phyloP scores from a whole-genome alignment of 2,797 vertebrate species.

The Gadopsis bispinosus region DNA sequence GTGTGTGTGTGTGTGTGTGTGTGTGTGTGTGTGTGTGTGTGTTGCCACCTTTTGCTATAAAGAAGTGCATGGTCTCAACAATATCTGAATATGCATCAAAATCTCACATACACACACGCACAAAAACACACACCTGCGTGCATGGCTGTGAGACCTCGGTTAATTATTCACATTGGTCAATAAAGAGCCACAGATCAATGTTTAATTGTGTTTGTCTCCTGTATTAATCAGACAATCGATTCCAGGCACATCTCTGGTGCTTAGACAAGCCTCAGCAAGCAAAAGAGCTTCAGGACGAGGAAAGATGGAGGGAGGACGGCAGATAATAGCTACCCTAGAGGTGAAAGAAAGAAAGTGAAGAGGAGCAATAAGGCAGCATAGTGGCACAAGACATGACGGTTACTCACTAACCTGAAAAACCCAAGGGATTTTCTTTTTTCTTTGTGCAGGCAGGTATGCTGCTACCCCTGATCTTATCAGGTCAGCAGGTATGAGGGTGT shows the following conservation, averaged over 20 bases:
- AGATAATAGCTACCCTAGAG: slow-evolving; percentile 30
- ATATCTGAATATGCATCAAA: slow-evolving; percentile 4
- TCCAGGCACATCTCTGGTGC: slow-evolving; percentile 54
- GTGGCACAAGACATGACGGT: slow-evolving; percentile 32
- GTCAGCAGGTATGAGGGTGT: slow-evolving; percentile 30
- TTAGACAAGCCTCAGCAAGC: slow-evolving; percentile 41
- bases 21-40: neutral
- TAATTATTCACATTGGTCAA: slow-evolving; percentile 78
- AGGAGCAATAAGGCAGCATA: slow-evolving; percentile 18
- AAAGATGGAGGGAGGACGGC: slow-evolving; percentile 34
- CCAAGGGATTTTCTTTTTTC: slow-evolving; percentile 14
- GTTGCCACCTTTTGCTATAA: neutral
- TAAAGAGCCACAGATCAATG: slow-evolving; percentile 74
- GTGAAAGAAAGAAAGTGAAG: slow-evolving; percentile 3
- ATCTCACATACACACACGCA: neutral
- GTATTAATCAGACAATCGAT: slow-evolving; percentile 75
- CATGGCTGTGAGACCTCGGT: slow-evolving; percentile 51
- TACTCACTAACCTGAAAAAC: slow-evolving; percentile 13
- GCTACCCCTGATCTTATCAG: slow-evolving; percentile 43
- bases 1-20: neutral
- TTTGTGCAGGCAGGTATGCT: slow-evolving; percentile 28
- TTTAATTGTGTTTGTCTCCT: slow-evolving; percentile 79
- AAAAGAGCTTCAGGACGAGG: slow-evolving; percentile 36
- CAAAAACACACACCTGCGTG: slow-evolving; percentile 1
- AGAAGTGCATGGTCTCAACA: neutral